These are phyloP conservation scores for crab-eating macaque (Macaca fascicularis) DNA, from an alignment of 2,113 vertebrate species.

Conservation along the genomic window T2T-MFA8v1.1 NC_088386.1:21840501-21841000, in stretches of 20 bases:
- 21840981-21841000: not conserved
- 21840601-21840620: not conserved
- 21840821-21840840: not conserved
- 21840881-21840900: not conserved
- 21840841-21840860: not conserved
- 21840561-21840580: not conserved
- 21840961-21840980: not conserved
- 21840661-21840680: constrained; percentile 12
- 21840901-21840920: not conserved
- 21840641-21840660: not conserved
- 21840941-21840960: constrained; percentile 23
- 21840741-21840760: not conserved
- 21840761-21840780: not conserved
- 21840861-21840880: not conserved
- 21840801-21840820: not conserved
- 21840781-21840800: not conserved
- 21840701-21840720: constrained; percentile 12
- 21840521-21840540: not conserved
- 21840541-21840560: not conserved
- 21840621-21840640: not conserved
- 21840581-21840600: not conserved
- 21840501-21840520: not conserved
- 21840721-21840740: not conserved
- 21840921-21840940: not conserved
- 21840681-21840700: not conserved